A percentile compares a stretch with the other conserved stretches of the same genome.
These are phyloP conservation scores for Nothobranchius kuhntae DNA, from an alignment of 2,113 vertebrate species.

Conservation along the genomic window DNA sequence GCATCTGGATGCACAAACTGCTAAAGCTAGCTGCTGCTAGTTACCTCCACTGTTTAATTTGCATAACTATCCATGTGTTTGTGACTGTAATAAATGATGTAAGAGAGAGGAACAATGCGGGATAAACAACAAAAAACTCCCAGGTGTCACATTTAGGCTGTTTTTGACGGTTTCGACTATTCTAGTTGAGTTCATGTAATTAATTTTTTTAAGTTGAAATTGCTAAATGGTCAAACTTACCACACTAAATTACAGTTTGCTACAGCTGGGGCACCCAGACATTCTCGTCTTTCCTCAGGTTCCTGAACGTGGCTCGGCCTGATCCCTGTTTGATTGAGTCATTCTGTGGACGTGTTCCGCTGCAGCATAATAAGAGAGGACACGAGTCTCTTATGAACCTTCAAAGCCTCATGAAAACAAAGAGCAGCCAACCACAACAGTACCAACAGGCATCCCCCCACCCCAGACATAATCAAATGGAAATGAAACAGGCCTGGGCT, in stretches of 20 bases:
- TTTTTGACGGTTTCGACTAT: too few relatives aligned
- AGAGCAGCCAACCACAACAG: neutral
- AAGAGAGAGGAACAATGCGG: too few relatives aligned
- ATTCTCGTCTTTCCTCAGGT: conserved; percentile 45
- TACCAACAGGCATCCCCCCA: conserved; percentile 46
- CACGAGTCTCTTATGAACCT: conserved; percentile 52
- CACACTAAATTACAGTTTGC: conserved; percentile 9
- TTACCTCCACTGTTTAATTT: too few relatives aligned
- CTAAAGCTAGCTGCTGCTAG: too few relatives aligned
- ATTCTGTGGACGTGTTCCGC: conserved; percentile 50
- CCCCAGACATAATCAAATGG: conserved; percentile 42
- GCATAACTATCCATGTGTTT: too few relatives aligned
- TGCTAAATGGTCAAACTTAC: too few relatives aligned
- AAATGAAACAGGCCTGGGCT: conserved; percentile 52
- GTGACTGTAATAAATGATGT: too few relatives aligned
- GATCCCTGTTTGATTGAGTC: conserved; percentile 56
- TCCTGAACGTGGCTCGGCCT: conserved; percentile 40
- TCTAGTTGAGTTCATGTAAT: too few relatives aligned
- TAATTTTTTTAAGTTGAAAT: too few relatives aligned
- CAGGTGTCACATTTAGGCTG: too few relatives aligned
- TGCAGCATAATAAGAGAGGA: conserved; percentile 62
- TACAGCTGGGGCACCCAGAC: conserved; percentile 10
- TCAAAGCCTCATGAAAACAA: conserved; percentile 66
- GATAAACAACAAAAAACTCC: too few relatives aligned
- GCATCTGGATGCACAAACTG: too few relatives aligned